Base-by-base conservation (phyloP, 1,140 invertebrate genomes). In the Brachionus asplanchnoidis region DNA sequence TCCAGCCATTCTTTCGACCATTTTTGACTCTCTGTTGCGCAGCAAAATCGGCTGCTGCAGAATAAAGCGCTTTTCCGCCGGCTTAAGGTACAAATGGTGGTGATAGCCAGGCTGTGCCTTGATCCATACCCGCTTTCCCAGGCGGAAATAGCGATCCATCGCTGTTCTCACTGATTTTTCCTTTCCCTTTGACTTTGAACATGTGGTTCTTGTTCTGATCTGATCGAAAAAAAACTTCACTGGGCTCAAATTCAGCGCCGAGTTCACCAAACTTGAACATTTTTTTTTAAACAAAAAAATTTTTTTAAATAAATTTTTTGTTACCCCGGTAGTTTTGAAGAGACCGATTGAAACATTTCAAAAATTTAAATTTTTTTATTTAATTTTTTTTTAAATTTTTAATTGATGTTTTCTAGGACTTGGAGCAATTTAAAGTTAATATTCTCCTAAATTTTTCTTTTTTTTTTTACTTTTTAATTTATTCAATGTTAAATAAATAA, bases 1-100 rank as follows among this genome's bases (percentile, higher is more conserved):
- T 17, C 79, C 79, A 68, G 79, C 50, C 79, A 82, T 82, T 65
- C 79, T 40, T 23, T 82, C 79, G 40, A 82, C 53, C 79, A 82
- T 82, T 82, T 9, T 60, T 8, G 79, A 82, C 40, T 82, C 79
- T 44, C 65, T 82, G 56, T 65, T 82, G 32, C 42, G 40, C 36
- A 60, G 36, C 9, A 82, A n/a, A 65, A 82, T 40, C 5, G 79
- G 26, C 20, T 82, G 79, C 40, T 82, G 79, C 11, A 82, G 14
- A 23, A 82, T 60, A 82, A 82, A 82, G 14, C 79, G 53, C 40
- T 82, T 82, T 12, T 82, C 79, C 5, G 60, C n/a, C 3, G 79
- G 79, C 32, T 82, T 82, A 9, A 65, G 20, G 23, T 82, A 82
- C 53, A 82, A 68, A n/a, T 68, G 53, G 36, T 82, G 65, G 26